phyloP scores from a whole-genome alignment of 2,113 vertebrate genomes.

The Brienomyrus brachyistius region DNA sequence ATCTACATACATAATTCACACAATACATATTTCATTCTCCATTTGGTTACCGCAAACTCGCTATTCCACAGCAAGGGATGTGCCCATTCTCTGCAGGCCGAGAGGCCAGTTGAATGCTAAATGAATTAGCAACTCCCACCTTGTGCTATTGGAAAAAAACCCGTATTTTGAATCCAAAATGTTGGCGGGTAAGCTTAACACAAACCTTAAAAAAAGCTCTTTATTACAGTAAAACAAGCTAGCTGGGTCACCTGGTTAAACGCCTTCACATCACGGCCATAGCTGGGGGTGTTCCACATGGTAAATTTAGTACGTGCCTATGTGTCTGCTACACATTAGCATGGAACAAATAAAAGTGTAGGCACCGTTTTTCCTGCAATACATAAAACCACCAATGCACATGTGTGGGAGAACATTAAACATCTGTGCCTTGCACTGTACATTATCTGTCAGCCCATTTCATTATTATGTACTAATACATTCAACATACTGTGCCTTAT shows the following conservation, averaged over 20 bases:
- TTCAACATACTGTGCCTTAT: background rate
- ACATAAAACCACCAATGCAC: background rate
- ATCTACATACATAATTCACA: background rate
- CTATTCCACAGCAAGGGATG: background rate
- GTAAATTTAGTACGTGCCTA: background rate
- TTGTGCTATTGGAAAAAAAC: background rate
- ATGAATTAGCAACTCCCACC: background rate
- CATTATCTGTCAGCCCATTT: background rate
- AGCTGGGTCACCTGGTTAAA: background rate
- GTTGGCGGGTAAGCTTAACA: background rate
- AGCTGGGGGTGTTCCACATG: background rate
- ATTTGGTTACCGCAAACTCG: background rate
- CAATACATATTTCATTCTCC: background rate
- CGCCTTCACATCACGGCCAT: background rate
- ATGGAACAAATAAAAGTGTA: background rate
- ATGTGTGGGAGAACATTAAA: conserved; percentile 24
- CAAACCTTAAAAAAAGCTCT: background rate
- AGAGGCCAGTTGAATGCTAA: background rate
- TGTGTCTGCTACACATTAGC: too few species aligned
- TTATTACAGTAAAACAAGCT: background rate
- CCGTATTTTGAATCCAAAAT: background rate
- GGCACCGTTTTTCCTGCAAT: background rate
- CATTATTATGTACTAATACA: background rate
- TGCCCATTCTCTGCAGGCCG: background rate
- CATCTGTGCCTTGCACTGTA: background rate